These are phyloP conservation scores for Anas platyrhynchos DNA, from an alignment of 2,113 vertebrate species.

Conservation along the genomic window DNA sequence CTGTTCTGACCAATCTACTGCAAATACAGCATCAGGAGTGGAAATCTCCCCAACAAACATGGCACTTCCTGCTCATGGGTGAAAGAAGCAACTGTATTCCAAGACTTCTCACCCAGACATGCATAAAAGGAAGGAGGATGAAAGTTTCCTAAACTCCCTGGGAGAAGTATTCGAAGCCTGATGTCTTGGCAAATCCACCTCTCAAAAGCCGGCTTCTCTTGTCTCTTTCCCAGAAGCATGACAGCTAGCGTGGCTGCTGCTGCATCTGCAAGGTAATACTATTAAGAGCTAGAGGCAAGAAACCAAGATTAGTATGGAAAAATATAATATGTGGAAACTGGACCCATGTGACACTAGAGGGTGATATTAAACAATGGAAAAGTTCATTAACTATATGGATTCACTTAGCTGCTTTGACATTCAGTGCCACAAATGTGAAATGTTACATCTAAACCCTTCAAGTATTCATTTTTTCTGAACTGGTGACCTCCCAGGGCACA, in stretches of 20 bases:
- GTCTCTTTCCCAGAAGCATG: background rate
- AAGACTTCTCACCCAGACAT: background rate
- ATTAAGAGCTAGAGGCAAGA: background rate
- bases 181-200: background rate
- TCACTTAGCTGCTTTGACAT: background rate
- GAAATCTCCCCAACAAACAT: background rate
- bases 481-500: background rate
- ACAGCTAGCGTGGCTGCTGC: rapidly evolving
- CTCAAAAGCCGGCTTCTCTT: background rate
- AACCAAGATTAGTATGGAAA: background rate
- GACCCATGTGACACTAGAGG: background rate
- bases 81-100: background rate
- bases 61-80: background rate
- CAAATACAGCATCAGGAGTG: background rate
- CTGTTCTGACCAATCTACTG: background rate
- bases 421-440: background rate
- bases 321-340: rapidly evolving
- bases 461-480: background rate
- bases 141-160: background rate
- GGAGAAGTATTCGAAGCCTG: background rate
- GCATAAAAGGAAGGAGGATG: background rate
- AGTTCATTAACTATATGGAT: background rate
- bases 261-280: background rate
- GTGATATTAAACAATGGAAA: background rate
- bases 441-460: background rate